Evolutionary conservation across 1,140 invertebrate species (phyloP).

Genomic region (Drosophila prosaltans): DNA sequence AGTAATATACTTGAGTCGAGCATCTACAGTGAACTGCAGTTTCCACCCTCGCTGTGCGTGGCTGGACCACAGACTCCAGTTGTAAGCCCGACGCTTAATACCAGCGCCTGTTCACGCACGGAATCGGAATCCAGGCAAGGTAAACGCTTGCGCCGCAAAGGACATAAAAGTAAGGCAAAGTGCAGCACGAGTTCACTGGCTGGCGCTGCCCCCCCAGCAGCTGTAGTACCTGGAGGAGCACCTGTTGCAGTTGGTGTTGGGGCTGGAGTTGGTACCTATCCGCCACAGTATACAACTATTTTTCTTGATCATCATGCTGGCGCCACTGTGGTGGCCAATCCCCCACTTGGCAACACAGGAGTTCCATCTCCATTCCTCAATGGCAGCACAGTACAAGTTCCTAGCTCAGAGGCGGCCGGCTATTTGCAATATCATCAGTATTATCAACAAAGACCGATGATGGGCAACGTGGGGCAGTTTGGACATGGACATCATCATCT

Average conservation of each 20-base stretch:
- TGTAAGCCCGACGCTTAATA: conserved; percentile 43
- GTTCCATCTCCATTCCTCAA: conserved; percentile 52
- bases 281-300: conserved; percentile 73
- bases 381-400: conserved; percentile 19
- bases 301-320: conserved; percentile 53
- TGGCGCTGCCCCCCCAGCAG: conserved; percentile 10
- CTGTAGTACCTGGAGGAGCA: conserved; percentile 25
- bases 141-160: conserved; percentile 64
- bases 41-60: conserved; percentile 26
- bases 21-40: conserved; percentile 66
- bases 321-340: conserved; percentile 40
- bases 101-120: conserved; percentile 55
- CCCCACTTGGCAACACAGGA: conserved; percentile 49
- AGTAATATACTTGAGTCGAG: conserved; percentile 72
- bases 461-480: conserved; percentile 38
- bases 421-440: conserved; percentile 68
- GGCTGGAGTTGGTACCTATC: conserved; percentile 32
- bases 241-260: conserved; percentile 37
- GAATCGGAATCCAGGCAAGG: conserved; percentile 53
- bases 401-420: conserved; percentile 42
- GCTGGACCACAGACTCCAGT: conserved; percentile 8
- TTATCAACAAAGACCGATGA: conserved; percentile 62
- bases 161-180: conserved; percentile 52
- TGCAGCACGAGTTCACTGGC: conserved; percentile 37
- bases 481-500: conserved; percentile 43